A percentile compares a stretch with the other conserved stretches of the same genome.
Evolutionary conservation across 64 coral and sea anemone species (phyloP).

Genomic region (Montipora sp.): DNA sequence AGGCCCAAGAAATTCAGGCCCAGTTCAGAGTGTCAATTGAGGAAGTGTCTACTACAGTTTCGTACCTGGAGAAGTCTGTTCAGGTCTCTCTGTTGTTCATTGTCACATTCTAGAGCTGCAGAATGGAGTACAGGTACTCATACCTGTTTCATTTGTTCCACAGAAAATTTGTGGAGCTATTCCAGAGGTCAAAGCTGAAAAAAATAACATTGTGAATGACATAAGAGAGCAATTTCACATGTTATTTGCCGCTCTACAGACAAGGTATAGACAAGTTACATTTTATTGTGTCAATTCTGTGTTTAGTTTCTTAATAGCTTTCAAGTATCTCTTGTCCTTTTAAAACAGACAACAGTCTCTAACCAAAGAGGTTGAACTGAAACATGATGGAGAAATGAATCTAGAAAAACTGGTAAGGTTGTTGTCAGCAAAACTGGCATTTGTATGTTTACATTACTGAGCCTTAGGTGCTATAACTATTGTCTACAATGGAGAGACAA

Average conservation of each 20-base stretch:
- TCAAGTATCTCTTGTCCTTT: background rate
- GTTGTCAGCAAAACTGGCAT: background rate
- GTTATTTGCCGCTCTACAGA: conserved; percentile 70
- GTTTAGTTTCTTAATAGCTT: background rate
- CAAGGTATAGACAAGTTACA: conserved; percentile 46
- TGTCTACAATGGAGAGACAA: no score
- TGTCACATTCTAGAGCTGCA: background rate
- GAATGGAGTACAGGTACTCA: background rate
- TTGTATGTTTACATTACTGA: background rate
- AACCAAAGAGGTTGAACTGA: conserved; percentile 37
- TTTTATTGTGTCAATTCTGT: background rate
- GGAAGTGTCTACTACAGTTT: conserved; percentile 17
- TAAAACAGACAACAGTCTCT: conserved; percentile 24
- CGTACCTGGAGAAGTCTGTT: conserved; percentile 54
- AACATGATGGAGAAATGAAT: conserved; percentile 1
- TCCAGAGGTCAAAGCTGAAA: conserved; percentile 64
- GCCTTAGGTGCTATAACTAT: no score
- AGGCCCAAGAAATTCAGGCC: conserved; percentile 49
- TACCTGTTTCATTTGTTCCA: background rate
- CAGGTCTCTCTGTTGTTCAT: conserved; percentile 14
- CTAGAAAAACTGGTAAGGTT: conserved; percentile 28
- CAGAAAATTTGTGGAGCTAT: conserved; percentile 79
- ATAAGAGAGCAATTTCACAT: conserved; percentile 90
- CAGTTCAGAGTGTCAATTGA: conserved; percentile 52
- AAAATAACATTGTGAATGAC: conserved; percentile 65